A percentile compares a stretch with the other conserved stretches of the same genome.
These are phyloP conservation scores for Podilymbus podiceps DNA, from an alignment of 2,113 vertebrate species.

Conservation along the genomic window DNA sequence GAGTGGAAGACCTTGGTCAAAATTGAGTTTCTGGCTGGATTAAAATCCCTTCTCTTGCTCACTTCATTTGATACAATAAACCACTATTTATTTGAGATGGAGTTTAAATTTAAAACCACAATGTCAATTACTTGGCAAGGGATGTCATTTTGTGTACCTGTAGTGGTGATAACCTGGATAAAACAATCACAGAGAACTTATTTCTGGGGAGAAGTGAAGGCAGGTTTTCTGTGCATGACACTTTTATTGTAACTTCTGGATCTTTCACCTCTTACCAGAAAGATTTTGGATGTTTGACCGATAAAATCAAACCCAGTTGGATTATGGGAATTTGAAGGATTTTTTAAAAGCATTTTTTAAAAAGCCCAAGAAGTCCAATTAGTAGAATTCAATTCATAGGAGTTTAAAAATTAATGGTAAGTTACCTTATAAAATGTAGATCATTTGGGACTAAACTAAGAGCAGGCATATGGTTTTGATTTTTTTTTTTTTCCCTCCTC, in stretches of 20 bases:
- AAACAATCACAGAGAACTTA: background rate
- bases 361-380: slow-evolving; percentile 47
- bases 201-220: background rate
- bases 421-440: slow-evolving; percentile 41
- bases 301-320: slow-evolving; percentile 14
- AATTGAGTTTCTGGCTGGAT: background rate
- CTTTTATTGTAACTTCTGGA: background rate
- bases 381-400: slow-evolving; percentile 26
- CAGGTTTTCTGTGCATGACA: background rate
- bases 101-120: background rate
- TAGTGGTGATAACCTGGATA: background rate
- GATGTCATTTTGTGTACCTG: background rate
- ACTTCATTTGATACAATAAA: background rate
- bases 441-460: slow-evolving; percentile 27
- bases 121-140: background rate
- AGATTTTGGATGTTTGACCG: background rate
- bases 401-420: slow-evolving; percentile 46
- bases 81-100: background rate
- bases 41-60: background rate
- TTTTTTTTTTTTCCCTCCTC: background rate
- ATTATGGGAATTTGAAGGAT: background rate
- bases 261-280: background rate
- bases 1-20: background rate
- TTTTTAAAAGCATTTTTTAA: background rate
- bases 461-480: slow-evolving; percentile 34